Evolutionary conservation across 2,797 vertebrate genomes (phyloP), one percentile per base, ranked within the genome.

Genomic region (Argentina silus): DNA sequence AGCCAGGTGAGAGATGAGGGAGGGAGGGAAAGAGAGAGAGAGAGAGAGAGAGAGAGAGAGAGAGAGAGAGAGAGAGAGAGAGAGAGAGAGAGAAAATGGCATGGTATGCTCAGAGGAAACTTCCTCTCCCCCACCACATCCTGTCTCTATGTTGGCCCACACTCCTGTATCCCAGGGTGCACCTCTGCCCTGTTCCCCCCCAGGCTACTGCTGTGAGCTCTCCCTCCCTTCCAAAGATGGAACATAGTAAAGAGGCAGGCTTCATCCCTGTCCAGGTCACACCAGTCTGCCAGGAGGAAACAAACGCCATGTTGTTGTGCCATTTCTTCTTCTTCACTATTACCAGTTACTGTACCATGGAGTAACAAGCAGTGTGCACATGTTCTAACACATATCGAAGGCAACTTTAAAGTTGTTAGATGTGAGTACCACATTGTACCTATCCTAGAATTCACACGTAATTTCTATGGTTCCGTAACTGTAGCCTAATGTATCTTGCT

Each of bases 141-240:
- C 81, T 76, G 79, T 84, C 78, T 87, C 76, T 62, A 48, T 15
- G 56, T 83, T 76, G 77, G 70, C 78, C 78, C 72, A 59, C 73
- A 71, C 43, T 69, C 65, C 64, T 59, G 65, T 73, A 62, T 67
- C 74, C 47, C 36, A 45, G 74, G 74, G 65, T 67, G 57, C 70
- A 68, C 69, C 74, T 81, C 62, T 78, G 82, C 80, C 81, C 61
- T 42, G 63, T 87, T 87, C 79, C 67, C 79, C 77, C 72, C 23
- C 12, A 66, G 27, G 51, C 80, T 73, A 69, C 47, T n/a, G 72
- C 60, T 68, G 50, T 62, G 9, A 48, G 47, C 23, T 12, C 51
- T 69, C 27, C 27, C 8, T 8, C 74, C 45, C 70, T 74, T 74
- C 7, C 67, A 71, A 36, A 42, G 65, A 65, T 72, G 73, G 69